Evolutionary conservation across 1,140 invertebrate genomes (phyloP).

Genomic region (Sminthurinus signatus): DNA sequence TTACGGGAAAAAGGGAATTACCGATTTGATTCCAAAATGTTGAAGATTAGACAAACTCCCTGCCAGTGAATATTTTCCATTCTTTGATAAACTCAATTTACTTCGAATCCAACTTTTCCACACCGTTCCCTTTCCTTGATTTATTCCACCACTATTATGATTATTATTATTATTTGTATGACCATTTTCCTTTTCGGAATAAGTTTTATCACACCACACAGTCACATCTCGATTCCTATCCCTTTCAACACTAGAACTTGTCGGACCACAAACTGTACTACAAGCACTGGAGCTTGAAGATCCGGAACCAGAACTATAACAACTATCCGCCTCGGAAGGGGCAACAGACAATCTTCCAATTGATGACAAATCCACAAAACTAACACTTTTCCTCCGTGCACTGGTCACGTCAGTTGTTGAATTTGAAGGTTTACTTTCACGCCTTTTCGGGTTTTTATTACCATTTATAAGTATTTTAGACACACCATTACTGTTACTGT

Average conservation of each 20-base stretch:
- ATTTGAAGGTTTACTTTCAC: too few species aligned
- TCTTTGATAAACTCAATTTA: conserved; percentile 38
- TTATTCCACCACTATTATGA: conserved; percentile 8
- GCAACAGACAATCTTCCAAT: conserved; percentile 28
- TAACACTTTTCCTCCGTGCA: conserved; percentile 38
- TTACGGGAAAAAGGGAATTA: conserved; percentile 28
- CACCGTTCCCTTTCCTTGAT: conserved; percentile 31
- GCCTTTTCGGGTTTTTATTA: too few species aligned
- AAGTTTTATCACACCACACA: not conserved
- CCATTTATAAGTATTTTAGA: not conserved
- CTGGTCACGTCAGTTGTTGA: too few species aligned
- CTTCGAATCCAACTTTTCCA: conserved; percentile 40
- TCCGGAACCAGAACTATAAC: conserved; percentile 10
- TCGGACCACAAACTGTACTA: not conserved
- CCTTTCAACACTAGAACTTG: not conserved
- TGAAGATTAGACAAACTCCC: conserved; percentile 27
- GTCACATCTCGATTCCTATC: not conserved
- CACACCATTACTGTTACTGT: not conserved
- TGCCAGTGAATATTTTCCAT: conserved; percentile 40
- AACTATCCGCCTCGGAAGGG: conserved; percentile 27
- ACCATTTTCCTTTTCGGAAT: not conserved
- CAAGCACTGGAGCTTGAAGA: conserved; percentile 22
- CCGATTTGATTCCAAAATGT: conserved; percentile 37
- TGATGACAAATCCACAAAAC: conserved; percentile 34
- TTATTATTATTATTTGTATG: not conserved